phyloP scores from a whole-genome alignment of 2,888 invertebrate species.

The Drosophila suboccidentalis region DNA sequence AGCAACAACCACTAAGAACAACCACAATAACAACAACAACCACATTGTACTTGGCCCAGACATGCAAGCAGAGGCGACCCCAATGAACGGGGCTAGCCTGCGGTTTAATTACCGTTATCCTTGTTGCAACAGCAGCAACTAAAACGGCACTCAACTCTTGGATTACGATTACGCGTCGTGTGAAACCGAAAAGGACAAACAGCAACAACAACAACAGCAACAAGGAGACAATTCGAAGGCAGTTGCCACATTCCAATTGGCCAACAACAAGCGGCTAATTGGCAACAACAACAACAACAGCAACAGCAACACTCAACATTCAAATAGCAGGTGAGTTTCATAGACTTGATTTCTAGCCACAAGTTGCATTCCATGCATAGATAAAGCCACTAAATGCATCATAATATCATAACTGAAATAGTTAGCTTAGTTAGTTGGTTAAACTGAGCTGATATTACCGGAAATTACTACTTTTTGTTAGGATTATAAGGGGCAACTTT shows the following conservation, averaged over 20 bases:
- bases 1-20: constrained; percentile 29
- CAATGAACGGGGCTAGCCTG: constrained; percentile 58
- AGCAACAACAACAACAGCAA: constrained; percentile 8
- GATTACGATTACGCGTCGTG: constrained; percentile 39
- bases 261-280: constrained; percentile 57
- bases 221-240: constrained; percentile 29
- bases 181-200: constrained; percentile 39
- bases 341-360: constrained; percentile 12
- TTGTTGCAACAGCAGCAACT: constrained; percentile 58
- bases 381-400: constrained; percentile 3
- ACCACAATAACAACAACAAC: constrained; percentile 21
- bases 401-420: constrained; percentile 1
- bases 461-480: neutral
- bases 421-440: neutral
- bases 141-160: constrained; percentile 51
- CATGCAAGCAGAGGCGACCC: constrained; percentile 73
- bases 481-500: neutral
- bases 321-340: constrained; percentile 55
- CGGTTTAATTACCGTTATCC: constrained; percentile 77
- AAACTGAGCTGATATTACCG: neutral
- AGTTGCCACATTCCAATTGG: constrained; percentile 73
- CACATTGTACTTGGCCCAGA: constrained; percentile 31
- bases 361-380: constrained; percentile 9
- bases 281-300: constrained; percentile 42
- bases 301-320: constrained; percentile 3